Conservation (phyloP, 2,888 invertebrate genomes). For the Drosophila engyochracea region DNA sequence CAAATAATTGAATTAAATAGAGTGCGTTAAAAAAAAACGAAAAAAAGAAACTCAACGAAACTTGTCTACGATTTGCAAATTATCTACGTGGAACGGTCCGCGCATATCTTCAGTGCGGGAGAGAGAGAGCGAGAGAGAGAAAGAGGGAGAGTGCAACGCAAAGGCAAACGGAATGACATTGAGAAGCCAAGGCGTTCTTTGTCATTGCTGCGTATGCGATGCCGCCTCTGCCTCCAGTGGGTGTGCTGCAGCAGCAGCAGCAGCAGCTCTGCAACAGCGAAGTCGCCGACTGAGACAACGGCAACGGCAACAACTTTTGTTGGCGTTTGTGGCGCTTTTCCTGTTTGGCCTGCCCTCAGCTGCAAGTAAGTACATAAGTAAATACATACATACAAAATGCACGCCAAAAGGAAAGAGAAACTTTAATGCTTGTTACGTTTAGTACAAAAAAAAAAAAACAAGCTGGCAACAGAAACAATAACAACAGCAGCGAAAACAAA, state of each 20-base stretch:
- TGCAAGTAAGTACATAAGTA: slow-evolving; percentile 52
- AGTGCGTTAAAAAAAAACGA: slow-evolving; percentile 9
- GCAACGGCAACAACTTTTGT: slow-evolving; percentile 21
- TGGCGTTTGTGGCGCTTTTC: slow-evolving; percentile 56
- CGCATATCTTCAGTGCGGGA: slow-evolving; percentile 9
- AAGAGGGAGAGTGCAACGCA: slow-evolving; percentile 34
- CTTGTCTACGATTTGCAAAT: slow-evolving; percentile 13
- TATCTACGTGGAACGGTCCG: slow-evolving; percentile 28
- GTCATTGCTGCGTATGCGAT: slow-evolving; percentile 49
- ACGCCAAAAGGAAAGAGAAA: slow-evolving; percentile 71
- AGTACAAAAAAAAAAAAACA: slow-evolving; percentile 14
- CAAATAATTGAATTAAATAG: slow-evolving; percentile 19
- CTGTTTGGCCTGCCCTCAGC: slow-evolving; percentile 43
- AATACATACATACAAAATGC: slow-evolving; percentile 3
- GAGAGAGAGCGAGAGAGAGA: not conserved
- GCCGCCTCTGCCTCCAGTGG: slow-evolving; percentile 4
- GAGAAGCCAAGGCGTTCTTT: slow-evolving; percentile 62
- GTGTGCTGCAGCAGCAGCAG: slow-evolving; percentile 18
- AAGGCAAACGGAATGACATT: slow-evolving; percentile 59
- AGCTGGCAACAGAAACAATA: slow-evolving; percentile 9
- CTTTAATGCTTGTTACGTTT: slow-evolving; percentile 62
- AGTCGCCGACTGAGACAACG: slow-evolving; percentile 19
- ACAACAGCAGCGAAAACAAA: slow-evolving; percentile 61
- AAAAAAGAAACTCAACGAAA: slow-evolving; percentile 15
- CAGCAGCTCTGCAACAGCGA: slow-evolving; percentile 29